Evolutionary conservation across 2,797 vertebrate species (phyloP).

Genomic region (Phylloscopus collybita): DNA sequence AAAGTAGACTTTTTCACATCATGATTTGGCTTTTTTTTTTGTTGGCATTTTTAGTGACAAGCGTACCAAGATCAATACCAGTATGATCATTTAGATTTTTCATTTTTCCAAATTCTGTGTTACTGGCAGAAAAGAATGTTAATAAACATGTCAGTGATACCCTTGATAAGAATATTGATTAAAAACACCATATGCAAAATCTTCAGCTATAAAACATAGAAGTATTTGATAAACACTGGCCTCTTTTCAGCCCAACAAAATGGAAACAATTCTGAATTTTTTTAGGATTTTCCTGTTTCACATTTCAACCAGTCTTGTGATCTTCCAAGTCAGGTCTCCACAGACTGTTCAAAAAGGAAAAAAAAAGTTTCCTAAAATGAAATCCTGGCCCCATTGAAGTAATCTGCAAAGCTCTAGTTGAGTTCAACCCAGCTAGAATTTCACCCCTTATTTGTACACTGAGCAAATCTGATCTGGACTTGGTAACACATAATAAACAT

Average conservation of each 20-base stretch:
- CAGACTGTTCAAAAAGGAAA: neutral
- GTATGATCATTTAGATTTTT: neutral
- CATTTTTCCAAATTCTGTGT: neutral
- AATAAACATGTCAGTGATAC: constrained; percentile 16
- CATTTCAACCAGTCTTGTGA: constrained; percentile 14
- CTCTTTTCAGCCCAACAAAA: constrained; percentile 31
- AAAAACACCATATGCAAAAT: neutral
- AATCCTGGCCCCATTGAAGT: constrained; percentile 42
- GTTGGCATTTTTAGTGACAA: neutral
- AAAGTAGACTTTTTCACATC: neutral
- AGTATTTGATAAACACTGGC: neutral
- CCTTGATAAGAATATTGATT: constrained; percentile 36
- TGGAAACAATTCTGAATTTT: constrained; percentile 33
- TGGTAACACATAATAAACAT: constrained; percentile 70
- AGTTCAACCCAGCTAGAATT: constrained; percentile 56
- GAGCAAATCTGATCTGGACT: constrained; percentile 66
- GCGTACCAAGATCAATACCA: neutral
- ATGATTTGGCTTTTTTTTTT: neutral
- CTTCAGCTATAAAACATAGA: neutral
- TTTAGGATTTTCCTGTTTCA: constrained; percentile 41
- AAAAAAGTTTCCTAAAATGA: constrained; percentile 21
- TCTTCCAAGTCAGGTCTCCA: constrained; percentile 29
- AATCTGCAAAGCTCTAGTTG: constrained; percentile 40
- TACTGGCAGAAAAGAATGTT: neutral
- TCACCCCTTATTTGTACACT: constrained; percentile 65